Conservation (phyloP, 2,113 vertebrate genomes). For the Carassius carassius region DNA sequence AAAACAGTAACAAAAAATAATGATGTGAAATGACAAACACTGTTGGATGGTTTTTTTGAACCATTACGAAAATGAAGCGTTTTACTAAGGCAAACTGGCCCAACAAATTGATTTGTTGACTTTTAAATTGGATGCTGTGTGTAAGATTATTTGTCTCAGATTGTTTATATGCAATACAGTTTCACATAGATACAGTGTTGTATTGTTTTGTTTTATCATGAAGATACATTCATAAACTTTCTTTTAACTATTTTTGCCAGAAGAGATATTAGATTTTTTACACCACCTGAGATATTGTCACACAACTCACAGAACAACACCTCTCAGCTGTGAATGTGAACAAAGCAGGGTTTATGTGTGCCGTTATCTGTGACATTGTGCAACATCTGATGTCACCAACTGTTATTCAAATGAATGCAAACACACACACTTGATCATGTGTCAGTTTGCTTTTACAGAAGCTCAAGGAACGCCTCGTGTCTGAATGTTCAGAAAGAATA, state of each 20-base stretch:
- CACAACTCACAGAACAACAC: neutral
- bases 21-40: neutral
- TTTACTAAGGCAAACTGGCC: neutral
- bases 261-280: too few relatives aligned
- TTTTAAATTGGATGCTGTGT: neutral
- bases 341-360: neutral
- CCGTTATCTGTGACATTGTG: neutral
- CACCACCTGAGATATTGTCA: neutral
- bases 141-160: neutral
- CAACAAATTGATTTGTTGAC: neutral
- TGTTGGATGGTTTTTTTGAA: neutral
- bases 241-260: neutral
- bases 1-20: neutral
- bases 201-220: neutral
- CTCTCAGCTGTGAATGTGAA: neutral
- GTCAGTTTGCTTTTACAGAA: conserved; percentile 9
- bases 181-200: neutral
- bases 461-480: neutral
- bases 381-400: conserved; percentile 12
- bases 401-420: conserved; percentile 27
- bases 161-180: neutral
- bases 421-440: conserved; percentile 20
- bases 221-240: too few relatives aligned
- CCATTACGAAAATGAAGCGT: neutral
- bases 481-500: neutral